A percentile compares a stretch with the other conserved stretches of the same genome.
Conservation (phyloP, 1,140 invertebrate genomes). For the Onthophagus taurus region DNA sequence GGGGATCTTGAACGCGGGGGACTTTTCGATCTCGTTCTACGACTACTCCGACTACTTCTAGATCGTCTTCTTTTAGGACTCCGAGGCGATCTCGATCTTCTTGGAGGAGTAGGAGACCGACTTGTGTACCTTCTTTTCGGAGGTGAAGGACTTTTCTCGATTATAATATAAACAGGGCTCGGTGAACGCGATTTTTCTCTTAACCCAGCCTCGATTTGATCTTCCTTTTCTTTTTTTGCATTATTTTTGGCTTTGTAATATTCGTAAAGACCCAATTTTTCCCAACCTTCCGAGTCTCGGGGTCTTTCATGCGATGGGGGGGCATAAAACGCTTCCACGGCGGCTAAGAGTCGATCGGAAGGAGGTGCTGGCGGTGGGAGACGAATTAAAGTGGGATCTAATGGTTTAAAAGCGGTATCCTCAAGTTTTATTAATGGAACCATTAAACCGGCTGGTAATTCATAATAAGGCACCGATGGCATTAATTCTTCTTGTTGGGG, state of each 20-base stretch:
- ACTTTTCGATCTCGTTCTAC: slow-evolving; percentile 23
- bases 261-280: slow-evolving; percentile 92
- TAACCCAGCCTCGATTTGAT: slow-evolving; percentile 61
- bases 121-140: slow-evolving; percentile 64
- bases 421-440: slow-evolving; percentile 88
- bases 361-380: slow-evolving; percentile 89
- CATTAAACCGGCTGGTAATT: slow-evolving; percentile 92
- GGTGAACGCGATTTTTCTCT: slow-evolving; percentile 64
- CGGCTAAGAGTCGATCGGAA: slow-evolving; percentile 80
- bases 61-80: slow-evolving; percentile 7
- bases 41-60: slow-evolving; percentile 25
- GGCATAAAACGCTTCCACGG: slow-evolving; percentile 92
- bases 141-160: slow-evolving; percentile 61
- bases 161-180: slow-evolving; percentile 53
- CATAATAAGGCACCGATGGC: slow-evolving; percentile 90
- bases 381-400: slow-evolving; percentile 83
- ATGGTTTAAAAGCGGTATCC: slow-evolving; percentile 78
- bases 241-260: slow-evolving; percentile 94
- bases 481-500: slow-evolving; percentile 59
- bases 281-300: slow-evolving; percentile 96
- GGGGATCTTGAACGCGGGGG: slow-evolving; percentile 32
- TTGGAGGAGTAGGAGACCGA: slow-evolving; percentile 38
- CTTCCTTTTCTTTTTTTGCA: slow-evolving; percentile 81
- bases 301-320: slow-evolving; percentile 88
- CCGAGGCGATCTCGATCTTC: slow-evolving; percentile 12